phyloP scores from a whole-genome alignment of 2,113 vertebrate genomes.

The Crocuta crocuta region DNA sequence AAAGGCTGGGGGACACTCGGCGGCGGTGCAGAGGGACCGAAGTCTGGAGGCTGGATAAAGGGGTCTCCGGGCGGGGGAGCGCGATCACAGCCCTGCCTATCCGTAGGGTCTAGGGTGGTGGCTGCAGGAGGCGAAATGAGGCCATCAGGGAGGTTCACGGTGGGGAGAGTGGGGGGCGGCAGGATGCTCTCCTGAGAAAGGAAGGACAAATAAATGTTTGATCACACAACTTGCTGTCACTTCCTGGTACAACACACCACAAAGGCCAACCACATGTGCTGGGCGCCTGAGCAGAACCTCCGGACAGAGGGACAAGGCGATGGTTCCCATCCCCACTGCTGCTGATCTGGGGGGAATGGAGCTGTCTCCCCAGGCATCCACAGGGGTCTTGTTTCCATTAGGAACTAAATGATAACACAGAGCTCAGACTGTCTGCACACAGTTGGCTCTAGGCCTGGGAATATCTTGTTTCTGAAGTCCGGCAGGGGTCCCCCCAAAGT shows the following conservation, averaged over 20 bases:
- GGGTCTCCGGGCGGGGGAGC: constrained; percentile 57
- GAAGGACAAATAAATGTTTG: neutral
- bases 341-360: neutral
- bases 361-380: rapidly evolving
- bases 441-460: neutral
- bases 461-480: constrained; percentile 46
- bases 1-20: constrained; percentile 83
- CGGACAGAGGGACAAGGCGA: rapidly evolving
- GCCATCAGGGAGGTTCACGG: constrained; percentile 82
- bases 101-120: constrained; percentile 80
- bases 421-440: neutral
- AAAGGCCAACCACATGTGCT: rapidly evolving
- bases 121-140: constrained; percentile 86
- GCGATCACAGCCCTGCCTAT: constrained; percentile 18
- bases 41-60: constrained; percentile 84
- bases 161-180: constrained; percentile 80
- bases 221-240: neutral
- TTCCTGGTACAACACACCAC: neutral
- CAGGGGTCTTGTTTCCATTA: neutral
- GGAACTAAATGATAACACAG: neutral
- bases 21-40: constrained; percentile 73
- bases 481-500: neutral
- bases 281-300: neutral
- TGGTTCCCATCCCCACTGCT: rapidly evolving
- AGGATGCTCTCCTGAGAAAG: constrained; percentile 88